phyloP scores from a whole-genome alignment of 1,140 invertebrate species.

The Thaumatotibia leucotreta region DNA sequence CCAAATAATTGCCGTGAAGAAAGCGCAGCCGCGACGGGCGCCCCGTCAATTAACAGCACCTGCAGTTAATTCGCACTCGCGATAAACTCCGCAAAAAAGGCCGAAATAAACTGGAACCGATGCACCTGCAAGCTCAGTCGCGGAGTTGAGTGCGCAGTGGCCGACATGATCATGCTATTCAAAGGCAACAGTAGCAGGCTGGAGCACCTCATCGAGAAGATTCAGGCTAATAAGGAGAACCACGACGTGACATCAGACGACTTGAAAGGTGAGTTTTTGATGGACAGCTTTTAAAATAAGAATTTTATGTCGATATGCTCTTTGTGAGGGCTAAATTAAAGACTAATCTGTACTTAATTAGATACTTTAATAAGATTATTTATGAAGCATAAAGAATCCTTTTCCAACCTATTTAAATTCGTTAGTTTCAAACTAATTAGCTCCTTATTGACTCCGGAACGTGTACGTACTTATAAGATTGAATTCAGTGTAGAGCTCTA shows the following conservation, averaged over 20 bases:
- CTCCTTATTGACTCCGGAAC: too few relatives aligned
- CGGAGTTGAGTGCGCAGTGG: slow-evolving; percentile 19
- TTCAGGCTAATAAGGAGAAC: slow-evolving; percentile 86
- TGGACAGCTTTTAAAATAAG: too few relatives aligned
- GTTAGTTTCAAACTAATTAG: too few relatives aligned
- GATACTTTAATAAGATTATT: too few relatives aligned
- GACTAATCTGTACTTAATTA: too few relatives aligned
- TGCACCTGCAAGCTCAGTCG: slow-evolving; percentile 57
- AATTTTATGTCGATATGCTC: too few relatives aligned
- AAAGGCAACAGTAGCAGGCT: slow-evolving; percentile 88
- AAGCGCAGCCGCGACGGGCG: slow-evolving; percentile 50
- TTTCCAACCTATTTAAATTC: too few relatives aligned
- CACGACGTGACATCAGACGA: slow-evolving; percentile 76
- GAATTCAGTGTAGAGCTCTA: too few relatives aligned
- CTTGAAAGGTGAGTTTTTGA: slow-evolving; percentile 73
- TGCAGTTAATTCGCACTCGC: slow-evolving; percentile 69
- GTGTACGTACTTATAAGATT: too few relatives aligned
- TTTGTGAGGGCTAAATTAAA: too few relatives aligned
- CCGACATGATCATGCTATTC: slow-evolving; percentile 82
- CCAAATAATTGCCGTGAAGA: slow-evolving; percentile 70
- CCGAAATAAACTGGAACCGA: slow-evolving; percentile 67
- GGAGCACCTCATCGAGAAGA: slow-evolving; percentile 89
- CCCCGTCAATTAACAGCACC: slow-evolving; percentile 65
- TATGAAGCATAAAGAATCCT: too few relatives aligned
- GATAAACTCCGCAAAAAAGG: slow-evolving; percentile 60